These are phyloP conservation scores for Sebastolobus altivelis DNA, from an alignment of 2,797 vertebrate genomes.

Conservation along the genomic window DNA sequence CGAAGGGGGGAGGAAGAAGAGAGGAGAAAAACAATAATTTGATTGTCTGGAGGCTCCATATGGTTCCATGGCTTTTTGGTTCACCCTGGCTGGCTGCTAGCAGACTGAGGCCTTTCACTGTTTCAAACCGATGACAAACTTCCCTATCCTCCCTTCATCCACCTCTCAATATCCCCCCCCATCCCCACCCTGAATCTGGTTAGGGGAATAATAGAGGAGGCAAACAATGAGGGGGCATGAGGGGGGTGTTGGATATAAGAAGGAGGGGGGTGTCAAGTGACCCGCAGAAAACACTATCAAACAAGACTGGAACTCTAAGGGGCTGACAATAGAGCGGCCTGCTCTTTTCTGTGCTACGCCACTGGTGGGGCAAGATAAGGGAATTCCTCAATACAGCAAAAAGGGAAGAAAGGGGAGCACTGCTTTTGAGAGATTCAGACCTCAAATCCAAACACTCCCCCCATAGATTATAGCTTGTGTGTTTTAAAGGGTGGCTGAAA, in stretches of 20 bases:
- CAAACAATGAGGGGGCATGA: constrained; percentile 79
- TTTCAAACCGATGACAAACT: constrained; percentile 79
- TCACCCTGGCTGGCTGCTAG: constrained; percentile 71
- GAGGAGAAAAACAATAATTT: constrained; percentile 76
- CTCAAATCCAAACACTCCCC: constrained; percentile 80
- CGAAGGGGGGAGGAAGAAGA: constrained; percentile 30
- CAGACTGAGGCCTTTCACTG: constrained; percentile 75
- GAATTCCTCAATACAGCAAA: constrained; percentile 85
- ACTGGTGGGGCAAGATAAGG: constrained; percentile 88
- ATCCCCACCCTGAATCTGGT: constrained; percentile 85
- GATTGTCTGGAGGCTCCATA: constrained; percentile 83
- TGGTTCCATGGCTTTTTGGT: constrained; percentile 75
- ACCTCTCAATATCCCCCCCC: constrained; percentile 64
- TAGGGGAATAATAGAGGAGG: constrained; percentile 83
- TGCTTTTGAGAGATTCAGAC: constrained; percentile 82
- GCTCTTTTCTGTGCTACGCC: constrained; percentile 83
- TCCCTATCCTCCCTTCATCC: constrained; percentile 81
- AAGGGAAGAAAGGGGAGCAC: constrained; percentile 76
- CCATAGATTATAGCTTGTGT: constrained; percentile 85
- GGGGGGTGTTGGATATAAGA: constrained; percentile 65
- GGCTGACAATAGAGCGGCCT: constrained; percentile 83
- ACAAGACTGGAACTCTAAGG: constrained; percentile 84
- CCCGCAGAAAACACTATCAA: constrained; percentile 87
- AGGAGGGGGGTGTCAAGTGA: constrained; percentile 82
- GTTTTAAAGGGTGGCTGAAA: constrained; percentile 83